Evolutionary conservation across 2,797 vertebrate genomes (phyloP).

Genomic region (Syndactyla subalaris): DNA sequence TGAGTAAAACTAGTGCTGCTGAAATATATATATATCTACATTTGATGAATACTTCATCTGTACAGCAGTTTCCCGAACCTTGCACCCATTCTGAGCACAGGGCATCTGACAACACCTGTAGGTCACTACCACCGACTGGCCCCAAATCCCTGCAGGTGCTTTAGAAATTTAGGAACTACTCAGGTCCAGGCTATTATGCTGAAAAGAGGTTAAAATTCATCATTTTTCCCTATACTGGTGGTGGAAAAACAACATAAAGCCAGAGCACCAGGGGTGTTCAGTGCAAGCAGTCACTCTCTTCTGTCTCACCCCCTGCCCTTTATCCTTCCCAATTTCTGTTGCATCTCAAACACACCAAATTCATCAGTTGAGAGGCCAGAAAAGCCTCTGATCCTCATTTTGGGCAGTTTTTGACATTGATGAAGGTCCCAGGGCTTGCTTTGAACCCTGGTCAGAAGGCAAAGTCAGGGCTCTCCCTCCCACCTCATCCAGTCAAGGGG

Average conservation of each 20-base stretch:
- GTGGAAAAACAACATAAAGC: background rate
- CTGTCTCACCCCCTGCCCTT: background rate
- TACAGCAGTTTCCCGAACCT: background rate
- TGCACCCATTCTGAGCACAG: background rate
- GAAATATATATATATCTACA: background rate
- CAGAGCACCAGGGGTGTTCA: background rate
- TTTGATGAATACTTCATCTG: background rate
- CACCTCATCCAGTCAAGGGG: background rate
- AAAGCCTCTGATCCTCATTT: background rate
- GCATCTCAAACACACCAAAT: background rate
- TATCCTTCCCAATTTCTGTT: background rate
- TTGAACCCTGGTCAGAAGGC: background rate
- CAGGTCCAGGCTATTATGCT: background rate
- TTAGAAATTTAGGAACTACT: background rate
- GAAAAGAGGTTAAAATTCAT: background rate
- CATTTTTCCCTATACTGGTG: background rate
- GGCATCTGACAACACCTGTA: background rate
- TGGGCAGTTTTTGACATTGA: background rate
- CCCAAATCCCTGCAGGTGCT: background rate
- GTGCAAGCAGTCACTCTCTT: background rate
- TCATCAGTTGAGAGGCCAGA: background rate
- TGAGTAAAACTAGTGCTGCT: background rate
- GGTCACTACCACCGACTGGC: accelerated
- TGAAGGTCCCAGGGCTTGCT: background rate
- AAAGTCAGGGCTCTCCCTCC: background rate